These are phyloP conservation scores for Pagetopsis macropterus DNA, from an alignment of 2,797 vertebrate species.

Conservation along the genomic window DNA sequence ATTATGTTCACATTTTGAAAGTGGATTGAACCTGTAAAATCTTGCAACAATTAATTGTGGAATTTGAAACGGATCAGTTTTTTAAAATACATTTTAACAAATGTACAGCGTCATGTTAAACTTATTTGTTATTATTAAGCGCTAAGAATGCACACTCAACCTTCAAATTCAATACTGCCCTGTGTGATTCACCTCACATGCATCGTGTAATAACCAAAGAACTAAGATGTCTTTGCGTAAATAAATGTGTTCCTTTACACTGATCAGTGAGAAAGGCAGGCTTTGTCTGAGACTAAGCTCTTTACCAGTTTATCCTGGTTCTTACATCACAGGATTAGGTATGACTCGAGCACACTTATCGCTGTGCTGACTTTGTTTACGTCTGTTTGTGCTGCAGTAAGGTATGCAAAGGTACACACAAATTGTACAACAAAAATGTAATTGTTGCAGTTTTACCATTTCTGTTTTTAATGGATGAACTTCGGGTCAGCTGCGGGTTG, in stretches of 20 bases:
- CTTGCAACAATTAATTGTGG: background rate
- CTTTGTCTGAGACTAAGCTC: conserved; percentile 70
- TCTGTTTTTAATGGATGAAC: background rate
- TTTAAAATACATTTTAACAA: background rate
- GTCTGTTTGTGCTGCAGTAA: background rate
- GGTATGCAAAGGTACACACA: background rate
- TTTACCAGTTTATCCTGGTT: conserved; percentile 66
- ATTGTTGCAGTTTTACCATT: background rate
- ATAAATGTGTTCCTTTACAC: conserved; percentile 41
- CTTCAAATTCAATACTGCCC: conserved; percentile 21
- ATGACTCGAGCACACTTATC: conserved; percentile 44
- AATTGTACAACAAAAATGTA: background rate
- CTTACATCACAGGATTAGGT: conserved; percentile 75
- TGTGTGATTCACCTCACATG: background rate
- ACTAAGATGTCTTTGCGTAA: conserved; percentile 31
- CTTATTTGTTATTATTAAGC: no score
- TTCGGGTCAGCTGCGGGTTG: background rate
- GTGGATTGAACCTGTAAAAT: background rate
- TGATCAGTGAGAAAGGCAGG: conserved; percentile 46
- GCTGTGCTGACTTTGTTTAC: conserved; percentile 7
- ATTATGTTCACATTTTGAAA: no score
- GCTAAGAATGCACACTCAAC: background rate
- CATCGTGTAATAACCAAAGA: conserved; percentile 32
- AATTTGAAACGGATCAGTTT: background rate
- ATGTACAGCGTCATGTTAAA: background rate